Conservation (phyloP, 2,797 vertebrate genomes). For the Megaceryle alcyon region DNA sequence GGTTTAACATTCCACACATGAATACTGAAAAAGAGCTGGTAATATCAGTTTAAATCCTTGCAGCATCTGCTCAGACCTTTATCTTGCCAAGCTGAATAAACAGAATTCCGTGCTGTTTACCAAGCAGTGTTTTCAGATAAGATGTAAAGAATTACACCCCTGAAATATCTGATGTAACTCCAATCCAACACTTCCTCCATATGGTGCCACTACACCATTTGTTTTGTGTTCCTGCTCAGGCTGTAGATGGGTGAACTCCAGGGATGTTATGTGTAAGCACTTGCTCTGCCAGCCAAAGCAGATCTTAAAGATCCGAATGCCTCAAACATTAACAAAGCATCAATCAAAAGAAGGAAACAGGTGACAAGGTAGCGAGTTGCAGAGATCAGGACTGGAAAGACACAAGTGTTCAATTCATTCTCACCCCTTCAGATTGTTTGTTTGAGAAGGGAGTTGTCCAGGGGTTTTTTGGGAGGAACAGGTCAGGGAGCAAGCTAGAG, state of each 20-base stretch:
- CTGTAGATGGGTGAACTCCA: background rate
- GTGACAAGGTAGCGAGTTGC: background rate
- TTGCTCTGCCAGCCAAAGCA: background rate
- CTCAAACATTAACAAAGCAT: background rate
- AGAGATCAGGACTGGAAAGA: background rate
- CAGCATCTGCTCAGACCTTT: background rate
- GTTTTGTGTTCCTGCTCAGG: background rate
- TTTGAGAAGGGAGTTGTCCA: background rate
- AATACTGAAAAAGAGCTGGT: background rate
- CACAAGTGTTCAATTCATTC: background rate
- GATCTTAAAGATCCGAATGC: background rate
- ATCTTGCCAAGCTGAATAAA: background rate
- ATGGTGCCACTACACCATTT: accelerated
- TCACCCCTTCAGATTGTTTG: background rate
- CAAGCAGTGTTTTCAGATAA: background rate
- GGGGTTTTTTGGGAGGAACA: background rate
- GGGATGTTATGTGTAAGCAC: background rate
- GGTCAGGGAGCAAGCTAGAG: background rate
- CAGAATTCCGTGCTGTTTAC: background rate
- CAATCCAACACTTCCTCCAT: background rate
- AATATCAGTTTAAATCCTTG: background rate
- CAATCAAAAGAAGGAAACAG: background rate
- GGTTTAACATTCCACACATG: background rate
- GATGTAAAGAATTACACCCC: background rate
- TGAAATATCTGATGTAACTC: background rate